Percentiles rank a stretch among this genome's conserved stretches.
phyloP scores from a whole-genome alignment of 2,888 invertebrate genomes.

The Abscondita cerata region DNA sequence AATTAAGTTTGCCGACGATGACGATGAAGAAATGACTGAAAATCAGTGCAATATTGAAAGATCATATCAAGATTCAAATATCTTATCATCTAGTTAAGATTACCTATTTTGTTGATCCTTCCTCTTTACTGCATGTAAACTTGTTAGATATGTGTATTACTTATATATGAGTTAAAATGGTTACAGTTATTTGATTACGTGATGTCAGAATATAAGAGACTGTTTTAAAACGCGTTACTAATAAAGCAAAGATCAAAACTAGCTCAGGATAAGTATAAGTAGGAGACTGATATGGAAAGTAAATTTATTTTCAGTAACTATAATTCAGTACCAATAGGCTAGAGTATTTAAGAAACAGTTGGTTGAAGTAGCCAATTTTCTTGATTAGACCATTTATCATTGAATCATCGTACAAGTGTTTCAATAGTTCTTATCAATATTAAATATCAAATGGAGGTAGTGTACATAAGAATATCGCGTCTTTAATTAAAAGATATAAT shows the following conservation, averaged over 20 bases:
- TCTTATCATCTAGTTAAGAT: slow-evolving; percentile 54
- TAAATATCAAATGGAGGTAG: too few species aligned
- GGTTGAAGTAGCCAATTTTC: too few species aligned
- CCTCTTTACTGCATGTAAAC: slow-evolving; percentile 1
- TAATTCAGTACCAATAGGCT: too few species aligned
- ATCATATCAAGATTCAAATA: slow-evolving; percentile 57
- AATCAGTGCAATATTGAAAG: slow-evolving; percentile 55
- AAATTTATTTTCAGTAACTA: neutral
- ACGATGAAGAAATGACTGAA: slow-evolving; percentile 60
- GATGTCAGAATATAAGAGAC: neutral
- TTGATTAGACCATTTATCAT: too few species aligned
- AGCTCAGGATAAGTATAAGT: slow-evolving; percentile 13
- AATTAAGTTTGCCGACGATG: slow-evolving; percentile 76
- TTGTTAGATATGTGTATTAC: slow-evolving; percentile 7
- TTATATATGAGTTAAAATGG: neutral
- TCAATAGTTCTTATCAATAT: too few species aligned
- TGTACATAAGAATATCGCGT: too few species aligned
- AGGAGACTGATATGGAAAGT: neutral
- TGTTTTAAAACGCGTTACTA: slow-evolving; percentile 4
- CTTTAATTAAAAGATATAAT: too few species aligned
- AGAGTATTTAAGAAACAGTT: too few species aligned
- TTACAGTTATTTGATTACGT: neutral
- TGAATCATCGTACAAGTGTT: too few species aligned
- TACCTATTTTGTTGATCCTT: slow-evolving; percentile 9
- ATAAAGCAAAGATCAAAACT: slow-evolving; percentile 14